These are phyloP conservation scores for Dendrocincla tyrannina DNA, from an alignment of 2,797 vertebrate species.

Conservation along the genomic window DNA sequence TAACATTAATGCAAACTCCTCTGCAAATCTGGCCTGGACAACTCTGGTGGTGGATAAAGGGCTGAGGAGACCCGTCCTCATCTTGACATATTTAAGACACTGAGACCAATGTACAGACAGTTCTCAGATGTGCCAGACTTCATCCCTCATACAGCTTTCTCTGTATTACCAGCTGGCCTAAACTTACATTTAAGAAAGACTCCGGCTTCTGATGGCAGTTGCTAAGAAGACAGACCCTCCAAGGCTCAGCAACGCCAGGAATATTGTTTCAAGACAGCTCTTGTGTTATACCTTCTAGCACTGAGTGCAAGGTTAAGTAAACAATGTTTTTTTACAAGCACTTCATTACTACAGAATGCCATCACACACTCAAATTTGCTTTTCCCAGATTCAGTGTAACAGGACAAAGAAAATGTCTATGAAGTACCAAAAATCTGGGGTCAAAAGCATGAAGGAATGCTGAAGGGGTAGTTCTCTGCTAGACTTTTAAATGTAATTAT, in stretches of 20 bases:
- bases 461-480: not conserved
- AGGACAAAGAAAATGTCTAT: not conserved
- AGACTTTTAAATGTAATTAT: not conserved
- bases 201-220: not conserved
- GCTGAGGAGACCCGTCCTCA: not conserved
- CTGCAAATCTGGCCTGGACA: not conserved
- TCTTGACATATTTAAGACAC: not conserved
- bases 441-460: not conserved
- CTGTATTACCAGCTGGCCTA: not conserved
- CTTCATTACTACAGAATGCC: not conserved
- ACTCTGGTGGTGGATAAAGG: not conserved
- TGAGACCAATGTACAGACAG: not conserved
- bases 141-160: not conserved
- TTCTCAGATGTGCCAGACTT: not conserved
- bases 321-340: not conserved
- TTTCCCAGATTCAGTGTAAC: not conserved
- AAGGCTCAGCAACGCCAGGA: not conserved
- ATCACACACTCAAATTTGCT: not conserved
- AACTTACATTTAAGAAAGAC: not conserved
- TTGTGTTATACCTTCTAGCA: not conserved
- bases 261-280: not conserved
- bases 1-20: not conserved
- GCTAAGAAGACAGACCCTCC: not conserved
- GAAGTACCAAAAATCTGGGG: not conserved
- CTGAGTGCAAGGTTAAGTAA: not conserved